Conservation (phyloP, 2,113 vertebrate genomes). For the Pao palembangensis region DNA sequence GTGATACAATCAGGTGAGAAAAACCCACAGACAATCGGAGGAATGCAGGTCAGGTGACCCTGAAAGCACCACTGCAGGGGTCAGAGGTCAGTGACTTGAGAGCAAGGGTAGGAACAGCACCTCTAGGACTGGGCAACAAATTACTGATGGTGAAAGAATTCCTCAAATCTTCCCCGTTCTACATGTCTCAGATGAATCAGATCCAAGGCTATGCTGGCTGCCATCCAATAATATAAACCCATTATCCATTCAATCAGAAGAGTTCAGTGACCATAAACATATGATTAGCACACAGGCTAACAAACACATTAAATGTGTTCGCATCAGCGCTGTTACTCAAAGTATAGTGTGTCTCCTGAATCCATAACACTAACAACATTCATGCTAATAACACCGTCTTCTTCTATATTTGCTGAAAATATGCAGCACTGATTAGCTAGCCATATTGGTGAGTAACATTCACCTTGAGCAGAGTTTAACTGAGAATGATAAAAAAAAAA, state of each 20-base stretch:
- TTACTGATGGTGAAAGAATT: slow-evolving; percentile 4
- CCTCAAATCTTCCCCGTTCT: not conserved
- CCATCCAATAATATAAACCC: not conserved
- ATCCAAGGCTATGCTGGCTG: too few relatives aligned
- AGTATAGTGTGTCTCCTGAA: not conserved
- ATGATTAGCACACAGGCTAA: slow-evolving; percentile 1
- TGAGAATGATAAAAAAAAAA: too few relatives aligned
- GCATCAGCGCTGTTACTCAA: not conserved
- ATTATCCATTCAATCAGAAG: slow-evolving; percentile 1
- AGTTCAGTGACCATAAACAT: not conserved
- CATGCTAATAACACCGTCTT: not conserved
- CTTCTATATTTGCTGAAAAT: not conserved
- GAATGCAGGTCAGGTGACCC: slow-evolving; percentile 6
- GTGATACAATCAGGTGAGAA: slow-evolving; percentile 30
- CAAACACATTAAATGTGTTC: not conserved
- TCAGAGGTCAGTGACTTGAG: slow-evolving; percentile 28
- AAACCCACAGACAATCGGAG: not conserved
- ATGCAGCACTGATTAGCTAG: not conserved
- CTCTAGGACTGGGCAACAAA: slow-evolving; percentile 17
- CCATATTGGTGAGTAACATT: too few relatives aligned
- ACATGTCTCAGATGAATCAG: not conserved
- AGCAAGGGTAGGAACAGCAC: slow-evolving; percentile 14
- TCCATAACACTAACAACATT: not conserved
- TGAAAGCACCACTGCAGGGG: slow-evolving; percentile 3
- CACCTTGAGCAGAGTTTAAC: too few relatives aligned